Base-by-base conservation (phyloP, 2,113 vertebrate species). In the Clinocottus analis region DNA sequence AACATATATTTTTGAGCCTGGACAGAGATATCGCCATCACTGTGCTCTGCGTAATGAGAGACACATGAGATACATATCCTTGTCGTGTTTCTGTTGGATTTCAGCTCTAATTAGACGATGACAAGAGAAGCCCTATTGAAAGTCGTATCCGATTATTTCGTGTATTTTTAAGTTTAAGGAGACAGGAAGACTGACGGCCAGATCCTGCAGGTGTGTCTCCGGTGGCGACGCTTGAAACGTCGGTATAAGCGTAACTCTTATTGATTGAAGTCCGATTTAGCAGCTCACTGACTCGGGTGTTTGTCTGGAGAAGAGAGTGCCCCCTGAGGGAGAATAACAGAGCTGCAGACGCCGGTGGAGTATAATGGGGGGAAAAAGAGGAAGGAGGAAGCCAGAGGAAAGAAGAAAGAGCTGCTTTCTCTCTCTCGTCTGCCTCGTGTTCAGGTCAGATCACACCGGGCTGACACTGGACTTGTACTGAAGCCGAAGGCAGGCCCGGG, bases 231-330 rank as follows among this genome's bases (percentile, higher is more conserved):
- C 72, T 60, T 78, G 74, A 78, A 88, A 66, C 68, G 31, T 55
- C 74, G 81, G 71, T 29, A 49, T 69, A 72, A 90, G 81, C 65
- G 31, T 68, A 80, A 87, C 82, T 92, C 70, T 70, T 69, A 88
- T 85, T 43, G 88, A 92, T 85, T 77, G 5, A 6, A 65, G 64
- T 82, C 62, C 45, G 72, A 83, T 89, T 85, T 79, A 87, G 83
- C 85, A 75, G 79, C 62, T 85, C 73, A 79, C 35, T 80, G 77
- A 79, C 60, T 43, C 61, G 56, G 75, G 63, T 77, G 65, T 81
- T 35, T 75, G 72, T 14, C 27, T 55, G 75, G 21, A 79, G 69
- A 77, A 23, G 29, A 53, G 45, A 77, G 77, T 49, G 74, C 82
- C 82, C 86, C 80, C 74, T 27, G 60, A 86, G 86, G 89, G 77